These are phyloP conservation scores for Rhabdophis nuchalis DNA, from an alignment of 2,797 vertebrate species.

Conservation along the genomic window DNA sequence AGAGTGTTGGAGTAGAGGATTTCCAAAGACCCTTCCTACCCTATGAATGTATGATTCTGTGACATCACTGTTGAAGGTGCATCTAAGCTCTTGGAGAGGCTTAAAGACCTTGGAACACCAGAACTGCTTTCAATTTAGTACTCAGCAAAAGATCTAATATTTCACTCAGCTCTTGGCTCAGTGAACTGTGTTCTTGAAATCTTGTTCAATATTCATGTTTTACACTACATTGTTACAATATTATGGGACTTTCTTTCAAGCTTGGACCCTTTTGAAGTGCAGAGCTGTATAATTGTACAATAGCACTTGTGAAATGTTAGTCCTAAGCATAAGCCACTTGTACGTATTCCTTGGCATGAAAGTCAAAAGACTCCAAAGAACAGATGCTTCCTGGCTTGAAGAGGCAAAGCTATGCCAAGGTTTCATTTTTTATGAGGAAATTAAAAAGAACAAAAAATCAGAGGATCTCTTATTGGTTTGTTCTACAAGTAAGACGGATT, in stretches of 20 bases:
- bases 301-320: conserved; percentile 40
- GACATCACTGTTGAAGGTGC: not conserved
- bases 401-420: not conserved
- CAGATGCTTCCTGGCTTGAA: conserved; percentile 38
- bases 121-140: conserved; percentile 22
- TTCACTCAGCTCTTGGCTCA: conserved; percentile 29
- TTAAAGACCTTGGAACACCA: not conserved
- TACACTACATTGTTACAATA: conserved; percentile 23
- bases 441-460: conserved; percentile 3
- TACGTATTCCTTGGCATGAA: not conserved
- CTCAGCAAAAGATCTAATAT: conserved; percentile 44
- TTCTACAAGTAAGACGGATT: conserved; percentile 25
- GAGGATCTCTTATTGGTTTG: conserved; percentile 16
- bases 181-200: conserved; percentile 51
- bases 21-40: not conserved
- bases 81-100: not conserved
- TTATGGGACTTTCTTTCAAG: conserved; percentile 16
- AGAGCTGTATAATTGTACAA: conserved; percentile 32
- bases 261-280: conserved; percentile 39
- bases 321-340: conserved; percentile 28
- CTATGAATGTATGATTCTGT: not conserved
- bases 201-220: conserved; percentile 44
- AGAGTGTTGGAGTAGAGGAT: not conserved
- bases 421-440: conserved; percentile 43
- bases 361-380: conserved; percentile 26